Evolutionary conservation across 2,797 vertebrate genomes (phyloP).

Genomic region (Pogoniulus pusillus): DNA sequence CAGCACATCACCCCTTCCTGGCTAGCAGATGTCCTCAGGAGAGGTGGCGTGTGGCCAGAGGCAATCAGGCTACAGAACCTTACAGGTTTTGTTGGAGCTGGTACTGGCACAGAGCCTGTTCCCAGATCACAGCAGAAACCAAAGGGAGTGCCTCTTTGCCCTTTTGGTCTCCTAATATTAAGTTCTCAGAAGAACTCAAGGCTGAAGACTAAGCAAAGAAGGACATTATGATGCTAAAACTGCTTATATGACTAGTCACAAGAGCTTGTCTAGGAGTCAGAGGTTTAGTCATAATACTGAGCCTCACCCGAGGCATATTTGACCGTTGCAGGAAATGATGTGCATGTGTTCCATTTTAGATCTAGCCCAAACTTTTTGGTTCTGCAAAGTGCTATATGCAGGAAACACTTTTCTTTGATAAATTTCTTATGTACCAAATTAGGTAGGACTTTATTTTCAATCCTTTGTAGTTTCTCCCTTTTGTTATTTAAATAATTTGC

Average conservation of each 20-base stretch:
- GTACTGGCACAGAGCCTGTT: background rate
- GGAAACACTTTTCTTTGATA: background rate
- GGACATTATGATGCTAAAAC: background rate
- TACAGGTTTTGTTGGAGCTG: background rate
- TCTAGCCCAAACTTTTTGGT: background rate
- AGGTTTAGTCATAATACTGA: background rate
- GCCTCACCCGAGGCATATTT: background rate
- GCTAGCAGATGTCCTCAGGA: background rate
- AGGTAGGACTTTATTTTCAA: background rate
- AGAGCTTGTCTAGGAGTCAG: background rate
- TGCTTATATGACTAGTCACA: background rate
- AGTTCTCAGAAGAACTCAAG: background rate
- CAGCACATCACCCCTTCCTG: background rate
- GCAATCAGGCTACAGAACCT: background rate
- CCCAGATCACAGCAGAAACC: background rate
- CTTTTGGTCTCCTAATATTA: background rate
- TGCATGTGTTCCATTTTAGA: background rate
- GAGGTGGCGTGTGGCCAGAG: background rate
- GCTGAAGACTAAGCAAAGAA: background rate
- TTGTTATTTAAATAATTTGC: background rate
- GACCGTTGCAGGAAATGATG: background rate
- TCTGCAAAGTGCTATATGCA: background rate
- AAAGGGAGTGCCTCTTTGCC: accelerated
- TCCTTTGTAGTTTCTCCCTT: background rate
- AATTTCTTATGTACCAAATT: background rate